phyloP scores from a whole-genome alignment of 2,113 vertebrate species.

The Myotis lucifugus region DNA sequence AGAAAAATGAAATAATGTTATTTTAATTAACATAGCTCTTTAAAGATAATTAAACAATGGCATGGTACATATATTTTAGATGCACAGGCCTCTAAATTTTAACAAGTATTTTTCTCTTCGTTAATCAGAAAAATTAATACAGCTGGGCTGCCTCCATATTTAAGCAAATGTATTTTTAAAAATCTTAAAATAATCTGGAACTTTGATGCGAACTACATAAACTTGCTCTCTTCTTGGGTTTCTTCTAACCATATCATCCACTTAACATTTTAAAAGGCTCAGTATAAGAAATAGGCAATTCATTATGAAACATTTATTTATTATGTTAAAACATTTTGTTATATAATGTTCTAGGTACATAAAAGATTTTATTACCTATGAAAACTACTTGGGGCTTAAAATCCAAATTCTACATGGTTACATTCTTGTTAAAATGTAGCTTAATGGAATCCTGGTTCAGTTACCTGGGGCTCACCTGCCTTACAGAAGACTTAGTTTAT shows the following conservation, averaged over 20 bases:
- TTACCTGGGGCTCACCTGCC: slow-evolving; percentile 49
- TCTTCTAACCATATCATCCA: background rate
- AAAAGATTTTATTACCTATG: background rate
- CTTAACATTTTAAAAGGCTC: slow-evolving; percentile 48
- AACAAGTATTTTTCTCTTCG: slow-evolving; percentile 56
- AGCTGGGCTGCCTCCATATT: background rate
- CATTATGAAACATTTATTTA: slow-evolving; percentile 41
- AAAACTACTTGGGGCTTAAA: slow-evolving; percentile 33
- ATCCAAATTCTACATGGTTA: slow-evolving; percentile 3
- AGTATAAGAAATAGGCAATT: background rate
- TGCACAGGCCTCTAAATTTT: slow-evolving; percentile 39
- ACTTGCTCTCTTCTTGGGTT: background rate
- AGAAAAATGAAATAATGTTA: slow-evolving; percentile 65
- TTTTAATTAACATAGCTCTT: slow-evolving; percentile 66
- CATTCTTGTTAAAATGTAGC: slow-evolving; percentile 44
- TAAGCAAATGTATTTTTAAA: background rate
- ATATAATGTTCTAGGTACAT: background rate
- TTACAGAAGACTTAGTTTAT: slow-evolving; percentile 63
- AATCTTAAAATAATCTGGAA: slow-evolving; percentile 10
- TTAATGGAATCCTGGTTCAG: slow-evolving; percentile 44
- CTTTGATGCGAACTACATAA: background rate
- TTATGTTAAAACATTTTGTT: slow-evolving; percentile 51
- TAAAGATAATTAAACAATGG: slow-evolving; percentile 59
- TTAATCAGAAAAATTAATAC: slow-evolving; percentile 62
- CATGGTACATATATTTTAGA: slow-evolving; percentile 61